Evolutionary conservation across 2,797 vertebrate species (phyloP).

Genomic region (Betta splendens): DNA sequence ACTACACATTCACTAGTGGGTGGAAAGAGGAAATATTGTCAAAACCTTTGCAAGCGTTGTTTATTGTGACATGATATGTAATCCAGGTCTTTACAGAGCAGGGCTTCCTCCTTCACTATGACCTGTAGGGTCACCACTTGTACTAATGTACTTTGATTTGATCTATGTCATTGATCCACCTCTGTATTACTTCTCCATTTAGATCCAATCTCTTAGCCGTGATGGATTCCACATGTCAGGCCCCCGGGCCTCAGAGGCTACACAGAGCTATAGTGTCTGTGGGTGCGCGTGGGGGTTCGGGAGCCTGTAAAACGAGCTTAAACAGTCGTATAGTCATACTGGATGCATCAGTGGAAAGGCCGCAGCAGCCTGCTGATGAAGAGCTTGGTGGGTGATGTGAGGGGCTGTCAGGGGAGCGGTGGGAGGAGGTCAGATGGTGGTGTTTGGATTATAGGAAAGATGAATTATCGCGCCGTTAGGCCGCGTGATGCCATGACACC

Average conservation of each 20-base stretch:
- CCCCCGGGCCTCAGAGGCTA: constrained; percentile 30
- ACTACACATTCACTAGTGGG: no score
- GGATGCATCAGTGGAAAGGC: constrained; percentile 35
- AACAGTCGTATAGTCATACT: constrained; percentile 32
- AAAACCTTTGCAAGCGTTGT: background rate
- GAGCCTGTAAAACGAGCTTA: constrained; percentile 46
- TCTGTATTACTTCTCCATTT: constrained; percentile 58
- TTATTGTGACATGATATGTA: constrained; percentile 45
- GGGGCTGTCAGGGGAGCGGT: constrained; percentile 21
- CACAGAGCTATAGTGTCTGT: constrained; percentile 45
- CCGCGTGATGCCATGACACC: constrained; percentile 26
- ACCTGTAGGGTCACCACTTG: constrained; percentile 41
- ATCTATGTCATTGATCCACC: no score
- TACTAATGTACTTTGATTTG: no score
- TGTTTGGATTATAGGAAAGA: constrained; percentile 25
- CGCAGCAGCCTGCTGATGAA: constrained; percentile 53
- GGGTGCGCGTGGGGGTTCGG: constrained; percentile 28
- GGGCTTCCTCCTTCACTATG: constrained; percentile 14
- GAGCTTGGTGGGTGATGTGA: constrained; percentile 34
- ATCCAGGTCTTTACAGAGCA: constrained; percentile 45
- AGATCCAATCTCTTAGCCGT: constrained; percentile 56
- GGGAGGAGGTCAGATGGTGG: constrained; percentile 21
- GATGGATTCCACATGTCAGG: constrained; percentile 70
- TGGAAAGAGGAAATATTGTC: no score
- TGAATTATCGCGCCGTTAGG: constrained; percentile 23